Evolutionary conservation across 1,140 invertebrate species (phyloP), one percentile per base, ranked within the genome.

Genomic region (Rhagoletis zephyria): DNA sequence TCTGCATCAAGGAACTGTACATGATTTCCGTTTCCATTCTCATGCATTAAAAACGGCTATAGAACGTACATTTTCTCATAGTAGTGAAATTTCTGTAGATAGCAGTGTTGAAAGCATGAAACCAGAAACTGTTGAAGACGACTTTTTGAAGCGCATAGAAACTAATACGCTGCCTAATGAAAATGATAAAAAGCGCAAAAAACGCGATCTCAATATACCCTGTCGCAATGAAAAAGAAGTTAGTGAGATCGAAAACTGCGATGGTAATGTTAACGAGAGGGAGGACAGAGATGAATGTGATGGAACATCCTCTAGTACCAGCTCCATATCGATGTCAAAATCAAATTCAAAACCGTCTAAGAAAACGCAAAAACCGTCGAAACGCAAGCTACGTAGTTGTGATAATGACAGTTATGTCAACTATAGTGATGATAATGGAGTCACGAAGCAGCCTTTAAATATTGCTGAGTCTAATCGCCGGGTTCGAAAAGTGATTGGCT

Each of bases 1-100:
- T 88, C 89, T 95, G 3, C 95, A 95, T 87, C 93, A 93, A 86
- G 94, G 94, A 19, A 93, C 94, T 3, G 94, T 94, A 16, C 92
- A 95, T 89, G 95, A 95, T 91, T 95, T 95, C 87, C 93, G 94
- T 89, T 94, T 95, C 45, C 92, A 93, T 86, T 93, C 94, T n/a
- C 89, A 90, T 4, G 90, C 93, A 87, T 88, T 95, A 0, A 91
- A 91, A 42, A 93, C 94, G 88, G 93, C 93, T 42, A 90, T 95
- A 10, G 94, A 95, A 85, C 90, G 90, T 5, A 90, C 89, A 30
- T 85, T 91, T 10, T 90, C 90, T 19, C 89, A 92, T 85, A 90
- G 90, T 77, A 90, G 87, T 40, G 88, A 90, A 74, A 91, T 91
- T 63, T 89, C 90, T 16, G 85, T 77, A 40, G 89, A 89, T 9